Conservation (phyloP, 92 coral and sea anemone species). For the Actinostola sp. region DNA sequence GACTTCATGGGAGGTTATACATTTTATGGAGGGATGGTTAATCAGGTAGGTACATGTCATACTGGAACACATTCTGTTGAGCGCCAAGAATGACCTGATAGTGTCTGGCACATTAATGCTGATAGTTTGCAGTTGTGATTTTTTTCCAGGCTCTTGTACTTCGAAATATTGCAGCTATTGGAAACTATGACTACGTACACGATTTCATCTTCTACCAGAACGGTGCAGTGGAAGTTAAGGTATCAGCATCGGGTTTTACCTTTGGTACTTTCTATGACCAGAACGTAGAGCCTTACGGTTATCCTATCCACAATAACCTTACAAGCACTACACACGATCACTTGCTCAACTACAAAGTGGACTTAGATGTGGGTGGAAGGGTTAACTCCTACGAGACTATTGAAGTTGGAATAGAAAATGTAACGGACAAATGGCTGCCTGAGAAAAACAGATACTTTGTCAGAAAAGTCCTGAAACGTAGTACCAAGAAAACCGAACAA, state of each 20-base stretch:
- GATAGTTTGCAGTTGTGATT: background rate
- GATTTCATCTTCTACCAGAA: constrained; percentile 88
- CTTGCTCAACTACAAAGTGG: constrained; percentile 77
- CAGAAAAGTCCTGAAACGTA: constrained; percentile 48
- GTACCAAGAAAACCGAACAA: constrained; percentile 49
- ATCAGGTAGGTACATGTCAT: constrained; percentile 16
- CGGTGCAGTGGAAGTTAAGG: constrained; percentile 81
- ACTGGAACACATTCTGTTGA: background rate
- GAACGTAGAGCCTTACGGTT: constrained; percentile 42
- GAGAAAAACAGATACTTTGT: constrained; percentile 16
- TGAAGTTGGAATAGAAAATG: constrained; percentile 46
- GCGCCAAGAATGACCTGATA: background rate
- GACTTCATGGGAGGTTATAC: constrained; percentile 56
- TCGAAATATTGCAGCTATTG: constrained; percentile 69
- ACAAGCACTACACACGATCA: constrained; percentile 74
- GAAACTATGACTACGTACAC: constrained; percentile 81
- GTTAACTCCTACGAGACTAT: constrained; percentile 72
- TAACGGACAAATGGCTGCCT: constrained; percentile 47
- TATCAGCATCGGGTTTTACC: constrained; percentile 70
- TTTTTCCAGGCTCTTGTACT: constrained; percentile 60
- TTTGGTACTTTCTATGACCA: constrained; percentile 54
- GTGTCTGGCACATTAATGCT: background rate
- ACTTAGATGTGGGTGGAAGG: constrained; percentile 62
- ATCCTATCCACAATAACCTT: constrained; percentile 58
- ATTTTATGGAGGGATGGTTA: constrained; percentile 82